phyloP scores from a whole-genome alignment of 2,888 invertebrate genomes.

The Tenthredo amoena region DNA sequence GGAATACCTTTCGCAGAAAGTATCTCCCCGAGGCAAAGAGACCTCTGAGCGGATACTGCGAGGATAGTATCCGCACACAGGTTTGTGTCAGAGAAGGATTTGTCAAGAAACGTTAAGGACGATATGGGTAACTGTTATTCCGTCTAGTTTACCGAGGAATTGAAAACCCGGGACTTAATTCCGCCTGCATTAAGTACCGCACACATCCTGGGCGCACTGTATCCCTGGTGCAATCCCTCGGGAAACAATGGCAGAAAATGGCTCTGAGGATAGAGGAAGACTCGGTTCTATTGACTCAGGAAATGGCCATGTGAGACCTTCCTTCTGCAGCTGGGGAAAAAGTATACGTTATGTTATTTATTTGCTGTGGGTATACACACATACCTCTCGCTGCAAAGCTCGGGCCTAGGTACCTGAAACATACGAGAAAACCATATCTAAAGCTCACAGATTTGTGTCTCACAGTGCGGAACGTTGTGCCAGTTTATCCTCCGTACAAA shows the following conservation, averaged over 20 bases:
- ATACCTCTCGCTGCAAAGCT: background rate
- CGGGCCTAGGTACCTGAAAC: background rate
- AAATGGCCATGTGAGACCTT: conserved; percentile 14
- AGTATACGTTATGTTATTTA: conserved; percentile 13
- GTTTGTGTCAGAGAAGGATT: background rate
- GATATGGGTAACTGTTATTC: background rate
- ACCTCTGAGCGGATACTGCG: background rate
- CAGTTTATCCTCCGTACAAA: background rate
- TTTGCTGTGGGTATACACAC: background rate
- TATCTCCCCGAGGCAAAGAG: background rate
- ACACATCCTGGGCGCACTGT: background rate
- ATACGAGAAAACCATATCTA: conserved; percentile 1
- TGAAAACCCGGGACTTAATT: background rate
- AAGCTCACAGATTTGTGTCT: conserved; percentile 6
- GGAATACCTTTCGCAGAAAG: background rate
- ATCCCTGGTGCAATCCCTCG: background rate
- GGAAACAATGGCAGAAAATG: conserved; percentile 34
- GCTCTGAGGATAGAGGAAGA: background rate
- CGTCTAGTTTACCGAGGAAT: conserved; percentile 17
- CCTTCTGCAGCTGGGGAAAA: background rate
- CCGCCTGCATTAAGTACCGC: conserved; percentile 4
- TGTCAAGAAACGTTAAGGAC: background rate
- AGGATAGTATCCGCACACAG: background rate
- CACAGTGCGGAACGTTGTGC: background rate
- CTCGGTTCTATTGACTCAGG: conserved; percentile 17